A percentile compares a stretch with the other conserved stretches of the same genome.
Conservation (phyloP, 2,797 vertebrate genomes). For the Sebastes taczanowskii region DNA sequence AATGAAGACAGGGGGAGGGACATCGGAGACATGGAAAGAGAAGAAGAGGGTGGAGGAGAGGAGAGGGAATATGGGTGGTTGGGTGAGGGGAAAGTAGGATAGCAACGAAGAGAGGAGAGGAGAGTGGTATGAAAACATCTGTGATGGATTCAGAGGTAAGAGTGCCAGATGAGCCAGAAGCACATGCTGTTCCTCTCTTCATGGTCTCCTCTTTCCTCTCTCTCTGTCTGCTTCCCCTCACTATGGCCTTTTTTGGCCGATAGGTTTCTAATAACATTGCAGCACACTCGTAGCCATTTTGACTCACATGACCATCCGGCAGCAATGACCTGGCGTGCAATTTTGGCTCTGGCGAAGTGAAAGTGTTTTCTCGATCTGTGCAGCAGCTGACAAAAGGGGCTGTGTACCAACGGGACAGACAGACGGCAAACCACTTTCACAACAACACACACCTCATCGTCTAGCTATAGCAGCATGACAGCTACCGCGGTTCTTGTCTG, state of each 20-base stretch:
- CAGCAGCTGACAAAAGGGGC: conserved; percentile 42
- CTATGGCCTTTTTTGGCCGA: neutral
- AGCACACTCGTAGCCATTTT: conserved; percentile 1
- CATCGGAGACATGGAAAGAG: conserved; percentile 16
- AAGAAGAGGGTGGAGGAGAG: conserved; percentile 12
- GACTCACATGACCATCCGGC: neutral
- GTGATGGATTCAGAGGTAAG: conserved; percentile 60
- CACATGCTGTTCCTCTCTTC: conserved; percentile 78
- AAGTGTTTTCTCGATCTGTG: conserved; percentile 23
- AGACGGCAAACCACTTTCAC: conserved; percentile 39
- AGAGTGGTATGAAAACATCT: conserved; percentile 75
- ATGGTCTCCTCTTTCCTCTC: conserved; percentile 9
- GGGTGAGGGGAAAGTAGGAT: conserved; percentile 50
- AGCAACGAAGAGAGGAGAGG: conserved; percentile 33
- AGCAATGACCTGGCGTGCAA: neutral
- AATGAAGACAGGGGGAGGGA: conserved; percentile 17
- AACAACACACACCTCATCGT: conserved; percentile 68
- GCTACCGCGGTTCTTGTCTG: conserved; percentile 34
- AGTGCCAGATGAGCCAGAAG: conserved; percentile 72
- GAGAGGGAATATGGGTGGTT: conserved; percentile 19
- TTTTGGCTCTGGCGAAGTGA: conserved; percentile 38
- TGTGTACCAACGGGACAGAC: conserved; percentile 34
- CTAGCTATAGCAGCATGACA: conserved; percentile 49
- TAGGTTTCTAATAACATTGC: conserved; percentile 2
- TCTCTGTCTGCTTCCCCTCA: conserved; percentile 16